phyloP scores from a whole-genome alignment of 2,888 invertebrate species.

The Monopis laevigella region DNA sequence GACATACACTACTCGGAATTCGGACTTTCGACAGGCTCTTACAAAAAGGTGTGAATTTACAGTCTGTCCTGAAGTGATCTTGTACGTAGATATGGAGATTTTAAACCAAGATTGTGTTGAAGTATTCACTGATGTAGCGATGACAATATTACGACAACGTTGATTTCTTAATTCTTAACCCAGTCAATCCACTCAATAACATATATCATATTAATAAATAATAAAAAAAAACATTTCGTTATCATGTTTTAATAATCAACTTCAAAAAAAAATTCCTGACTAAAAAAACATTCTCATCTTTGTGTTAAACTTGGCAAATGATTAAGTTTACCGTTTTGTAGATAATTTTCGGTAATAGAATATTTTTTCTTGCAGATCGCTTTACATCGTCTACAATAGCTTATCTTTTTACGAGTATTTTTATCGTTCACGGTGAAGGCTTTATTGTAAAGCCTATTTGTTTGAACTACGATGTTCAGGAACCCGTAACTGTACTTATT shows the following conservation, averaged over 20 bases:
- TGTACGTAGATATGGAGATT: slow-evolving; percentile 6
- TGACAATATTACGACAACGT: too few species aligned
- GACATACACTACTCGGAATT: slow-evolving; percentile 37
- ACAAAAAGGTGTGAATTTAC: slow-evolving; percentile 55
- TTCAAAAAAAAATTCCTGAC: too few species aligned
- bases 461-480: slow-evolving; percentile 27
- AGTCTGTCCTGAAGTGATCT: slow-evolving; percentile 26
- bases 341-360: slow-evolving; percentile 10
- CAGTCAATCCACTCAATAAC: too few species aligned
- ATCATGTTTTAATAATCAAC: too few species aligned
- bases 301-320: slow-evolving; percentile 13
- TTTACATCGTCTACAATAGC: slow-evolving; percentile 15
- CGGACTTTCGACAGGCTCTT: slow-evolving; percentile 28
- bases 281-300: too few species aligned
- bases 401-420: slow-evolving; percentile 23
- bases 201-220: too few species aligned
- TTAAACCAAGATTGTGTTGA: background rate
- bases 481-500: slow-evolving; percentile 29
- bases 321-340: slow-evolving; percentile 12
- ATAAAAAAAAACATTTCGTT: too few species aligned
- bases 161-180: too few species aligned
- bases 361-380: slow-evolving; percentile 7
- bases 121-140: background rate
- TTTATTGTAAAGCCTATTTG: slow-evolving; percentile 24
- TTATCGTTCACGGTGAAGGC: slow-evolving; percentile 22